phyloP scores from a whole-genome alignment of 2,888 invertebrate genomes.

The Pterostichus niger region DNA sequence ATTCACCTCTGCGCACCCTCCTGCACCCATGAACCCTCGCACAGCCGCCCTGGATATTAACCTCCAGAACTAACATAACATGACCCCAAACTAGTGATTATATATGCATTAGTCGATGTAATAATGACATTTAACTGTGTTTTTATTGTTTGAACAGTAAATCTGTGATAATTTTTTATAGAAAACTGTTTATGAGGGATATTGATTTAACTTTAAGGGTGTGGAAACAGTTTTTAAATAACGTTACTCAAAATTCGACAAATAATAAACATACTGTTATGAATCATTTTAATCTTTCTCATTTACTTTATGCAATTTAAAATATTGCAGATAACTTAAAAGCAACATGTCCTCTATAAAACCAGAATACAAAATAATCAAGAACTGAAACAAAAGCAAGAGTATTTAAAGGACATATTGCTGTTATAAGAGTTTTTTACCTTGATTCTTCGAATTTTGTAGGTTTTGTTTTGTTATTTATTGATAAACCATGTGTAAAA shows the following conservation, averaged over 20 bases:
- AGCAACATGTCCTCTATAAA: too few relatives aligned
- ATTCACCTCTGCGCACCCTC: not conserved
- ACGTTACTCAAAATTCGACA: not conserved
- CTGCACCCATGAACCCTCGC: slow-evolving; percentile 18
- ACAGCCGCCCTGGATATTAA: slow-evolving; percentile 49
- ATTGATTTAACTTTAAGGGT: slow-evolving; percentile 45
- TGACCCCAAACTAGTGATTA: slow-evolving; percentile 59
- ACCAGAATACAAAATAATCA: too few relatives aligned
- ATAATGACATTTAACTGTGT: slow-evolving; percentile 65
- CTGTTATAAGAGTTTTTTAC: too few relatives aligned
- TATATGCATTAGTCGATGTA: slow-evolving; percentile 64
- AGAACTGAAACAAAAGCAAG: too few relatives aligned
- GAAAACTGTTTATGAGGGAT: slow-evolving; percentile 55
- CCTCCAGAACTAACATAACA: slow-evolving; percentile 36
- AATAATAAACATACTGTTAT: too few relatives aligned
- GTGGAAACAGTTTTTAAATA: slow-evolving; percentile 18
- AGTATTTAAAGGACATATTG: too few relatives aligned
- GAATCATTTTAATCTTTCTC: too few relatives aligned
- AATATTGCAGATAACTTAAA: too few relatives aligned
- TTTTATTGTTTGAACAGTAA: slow-evolving; percentile 67
- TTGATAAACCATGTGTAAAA: too few relatives aligned
- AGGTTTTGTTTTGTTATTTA: too few relatives aligned
- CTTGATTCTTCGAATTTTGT: too few relatives aligned
- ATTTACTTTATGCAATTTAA: too few relatives aligned
- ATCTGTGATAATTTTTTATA: slow-evolving; percentile 64